Evolutionary conservation across 1,140 invertebrate species (phyloP), one percentile per base, ranked within the genome.

Genomic region (Gryllus bimaculatus): DNA sequence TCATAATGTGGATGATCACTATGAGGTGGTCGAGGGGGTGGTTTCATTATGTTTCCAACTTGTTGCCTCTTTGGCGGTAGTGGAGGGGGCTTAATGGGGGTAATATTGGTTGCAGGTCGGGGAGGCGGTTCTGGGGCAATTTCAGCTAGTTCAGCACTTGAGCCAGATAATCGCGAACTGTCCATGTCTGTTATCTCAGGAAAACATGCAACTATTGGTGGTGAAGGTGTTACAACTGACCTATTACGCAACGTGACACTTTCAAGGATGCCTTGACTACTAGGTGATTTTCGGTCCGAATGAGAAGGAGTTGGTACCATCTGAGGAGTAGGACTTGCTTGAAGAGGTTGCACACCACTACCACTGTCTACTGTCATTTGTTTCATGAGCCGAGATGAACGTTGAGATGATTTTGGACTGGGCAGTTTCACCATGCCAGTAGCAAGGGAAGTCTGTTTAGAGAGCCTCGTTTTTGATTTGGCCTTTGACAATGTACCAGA

Each of bases 61-160:
- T 84, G 83, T 48, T 92, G 89, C 83, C 95, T 94, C 85, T 96
- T 96, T 0, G 94, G 94, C 7, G 94, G 94, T 79, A 96, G 86
- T 2, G 94, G 94, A 12, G 94, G 94, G 0, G 94, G 94, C 81
- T 94, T 89, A 77, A 90, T 88, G 85, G 84, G 87, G 85, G 83
- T 89, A 83, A 80, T 83, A 83, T 80, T 86, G 84, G 79, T 85
- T n/a, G 86, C 88, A 3, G 90, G 91, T 77, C 93, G 85, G 5
- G 92, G 92, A 15, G 92, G 93, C 39, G 90, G 90, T 85, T 93
- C 90, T 0, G 92, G 93, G 21, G 90, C 90, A 82, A 86, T 85
- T 82, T 87, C 89, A 83, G 86, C 85, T 83, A 79, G 54, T 18
- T 79, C 73, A 47, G 80, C 39, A n/a, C 74, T 85, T 0, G 85